phyloP scores from a whole-genome alignment of 1,140 invertebrate species.

The Micrasema longulum region DNA sequence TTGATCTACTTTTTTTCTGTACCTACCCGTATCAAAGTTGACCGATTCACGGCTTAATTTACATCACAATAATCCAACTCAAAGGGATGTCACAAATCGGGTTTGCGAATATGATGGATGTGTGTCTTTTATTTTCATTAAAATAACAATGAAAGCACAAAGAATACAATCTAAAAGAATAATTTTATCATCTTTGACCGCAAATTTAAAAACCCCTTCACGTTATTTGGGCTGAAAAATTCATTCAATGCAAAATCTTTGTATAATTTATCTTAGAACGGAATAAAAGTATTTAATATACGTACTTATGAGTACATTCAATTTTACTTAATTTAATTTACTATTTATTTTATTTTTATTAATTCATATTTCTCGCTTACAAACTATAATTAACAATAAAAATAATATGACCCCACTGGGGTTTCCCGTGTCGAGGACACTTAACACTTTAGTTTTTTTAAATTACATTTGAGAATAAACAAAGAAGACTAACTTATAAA shows the following conservation, averaged over 20 bases:
- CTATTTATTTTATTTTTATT: too few relatives aligned
- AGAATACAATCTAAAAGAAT: constrained; percentile 11
- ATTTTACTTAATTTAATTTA: too few relatives aligned
- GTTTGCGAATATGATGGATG: constrained; percentile 29
- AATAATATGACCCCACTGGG: too few relatives aligned
- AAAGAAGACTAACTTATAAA: too few relatives aligned
- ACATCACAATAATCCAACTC: neutral
- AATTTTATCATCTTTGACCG: constrained; percentile 30
- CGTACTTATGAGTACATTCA: too few relatives aligned
- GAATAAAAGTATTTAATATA: too few relatives aligned
- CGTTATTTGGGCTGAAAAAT: neutral
- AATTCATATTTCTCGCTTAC: too few relatives aligned
- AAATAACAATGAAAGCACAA: constrained; percentile 1
- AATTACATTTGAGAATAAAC: too few relatives aligned
- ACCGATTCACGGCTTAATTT: neutral
- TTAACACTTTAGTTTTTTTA: too few relatives aligned
- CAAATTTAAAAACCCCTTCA: constrained; percentile 15
- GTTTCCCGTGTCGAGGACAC: too few relatives aligned
- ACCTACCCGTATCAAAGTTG: constrained; percentile 5
- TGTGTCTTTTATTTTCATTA: constrained; percentile 25
- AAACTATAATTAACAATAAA: too few relatives aligned
- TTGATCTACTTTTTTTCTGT: neutral
- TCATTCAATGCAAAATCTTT: constrained; percentile 2
- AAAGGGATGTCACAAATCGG: constrained; percentile 4
- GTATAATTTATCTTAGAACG: too few relatives aligned